These are phyloP conservation scores for Rostratula benghalensis DNA, from an alignment of 2,113 vertebrate species.

Conservation along the genomic window DNA sequence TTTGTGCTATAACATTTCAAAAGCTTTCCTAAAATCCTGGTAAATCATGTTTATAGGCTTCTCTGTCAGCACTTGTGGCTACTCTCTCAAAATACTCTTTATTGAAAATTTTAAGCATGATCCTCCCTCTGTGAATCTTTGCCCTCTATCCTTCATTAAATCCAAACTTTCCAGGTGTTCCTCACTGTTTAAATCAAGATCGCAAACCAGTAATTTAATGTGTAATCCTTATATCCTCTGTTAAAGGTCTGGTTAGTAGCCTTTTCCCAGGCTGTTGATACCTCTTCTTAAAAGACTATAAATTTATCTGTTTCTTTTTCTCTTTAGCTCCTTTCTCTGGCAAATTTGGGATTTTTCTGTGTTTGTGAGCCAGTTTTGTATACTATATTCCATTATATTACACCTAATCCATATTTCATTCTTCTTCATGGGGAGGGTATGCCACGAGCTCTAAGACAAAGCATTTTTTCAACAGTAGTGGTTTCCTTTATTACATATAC, in stretches of 20 bases:
- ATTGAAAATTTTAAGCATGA: conserved; percentile 41
- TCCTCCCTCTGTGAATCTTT: conserved; percentile 11
- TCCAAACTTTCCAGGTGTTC: conserved; percentile 18
- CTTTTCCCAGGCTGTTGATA: conserved; percentile 20
- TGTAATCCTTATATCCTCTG: neutral
- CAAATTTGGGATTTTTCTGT: neutral
- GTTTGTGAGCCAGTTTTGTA: neutral
- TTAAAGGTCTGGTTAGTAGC: conserved; percentile 22
- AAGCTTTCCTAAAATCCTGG: conserved; percentile 46
- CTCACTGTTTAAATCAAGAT: conserved; percentile 27
- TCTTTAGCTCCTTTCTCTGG: neutral
- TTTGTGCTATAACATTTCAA: neutral
- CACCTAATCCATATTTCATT: neutral
- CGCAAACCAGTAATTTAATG: conserved; percentile 19
- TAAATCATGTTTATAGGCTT: conserved; percentile 36
- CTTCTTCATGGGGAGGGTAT: neutral
- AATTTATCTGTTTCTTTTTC: conserved; percentile 21
- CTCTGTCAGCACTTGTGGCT: conserved; percentile 27
- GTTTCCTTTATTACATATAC: neutral
- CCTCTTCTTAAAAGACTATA: neutral
- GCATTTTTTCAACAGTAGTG: neutral
- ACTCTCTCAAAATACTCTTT: conserved; percentile 38
- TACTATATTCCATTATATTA: neutral
- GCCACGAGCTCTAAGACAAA: neutral
- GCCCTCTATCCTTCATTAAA: conserved; percentile 39